Evolutionary conservation across 2,888 invertebrate genomes (phyloP).

Genomic region (Eristalinus aeneus): DNA sequence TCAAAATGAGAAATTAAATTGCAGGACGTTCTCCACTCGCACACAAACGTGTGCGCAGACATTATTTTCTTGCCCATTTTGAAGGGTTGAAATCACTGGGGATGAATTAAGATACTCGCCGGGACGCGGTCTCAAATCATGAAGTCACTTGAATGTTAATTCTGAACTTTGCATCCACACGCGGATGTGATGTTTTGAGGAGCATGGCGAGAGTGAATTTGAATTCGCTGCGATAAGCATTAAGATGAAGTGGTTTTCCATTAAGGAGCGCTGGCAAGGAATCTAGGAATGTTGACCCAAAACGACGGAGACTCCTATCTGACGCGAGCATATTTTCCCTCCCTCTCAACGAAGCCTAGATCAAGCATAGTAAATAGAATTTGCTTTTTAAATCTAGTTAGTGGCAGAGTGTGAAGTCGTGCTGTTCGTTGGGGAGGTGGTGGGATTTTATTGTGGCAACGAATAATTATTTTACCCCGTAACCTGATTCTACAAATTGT

Average conservation of each 20-base stretch:
- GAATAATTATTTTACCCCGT: background rate
- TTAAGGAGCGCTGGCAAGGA: background rate
- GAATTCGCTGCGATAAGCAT: conserved; percentile 46
- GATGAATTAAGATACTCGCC: conserved; percentile 63
- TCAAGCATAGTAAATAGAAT: background rate
- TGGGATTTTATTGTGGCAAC: background rate
- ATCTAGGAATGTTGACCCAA: conserved; percentile 25
- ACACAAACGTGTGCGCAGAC: conserved; percentile 12
- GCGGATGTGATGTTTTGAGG: conserved; percentile 33
- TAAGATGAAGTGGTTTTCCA: conserved; percentile 50
- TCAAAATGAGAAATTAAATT: conserved; percentile 70
- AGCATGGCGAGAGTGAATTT: conserved; percentile 1
- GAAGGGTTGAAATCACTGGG: conserved; percentile 64
- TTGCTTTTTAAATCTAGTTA: background rate
- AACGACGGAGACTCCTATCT: background rate
- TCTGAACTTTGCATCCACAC: conserved; percentile 24
- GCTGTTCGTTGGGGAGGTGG: background rate
- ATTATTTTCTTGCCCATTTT: conserved; percentile 22
- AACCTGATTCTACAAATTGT: background rate
- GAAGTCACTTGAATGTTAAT: conserved; percentile 69
- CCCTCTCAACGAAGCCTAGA: background rate
- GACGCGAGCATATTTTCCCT: background rate
- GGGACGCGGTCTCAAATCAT: conserved; percentile 60
- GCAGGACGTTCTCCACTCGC: conserved; percentile 36
- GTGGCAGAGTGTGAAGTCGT: background rate